These are phyloP conservation scores for Scomberomorus guttatus DNA, from an alignment of 2,797 vertebrate species.

Conservation along the genomic window DNA sequence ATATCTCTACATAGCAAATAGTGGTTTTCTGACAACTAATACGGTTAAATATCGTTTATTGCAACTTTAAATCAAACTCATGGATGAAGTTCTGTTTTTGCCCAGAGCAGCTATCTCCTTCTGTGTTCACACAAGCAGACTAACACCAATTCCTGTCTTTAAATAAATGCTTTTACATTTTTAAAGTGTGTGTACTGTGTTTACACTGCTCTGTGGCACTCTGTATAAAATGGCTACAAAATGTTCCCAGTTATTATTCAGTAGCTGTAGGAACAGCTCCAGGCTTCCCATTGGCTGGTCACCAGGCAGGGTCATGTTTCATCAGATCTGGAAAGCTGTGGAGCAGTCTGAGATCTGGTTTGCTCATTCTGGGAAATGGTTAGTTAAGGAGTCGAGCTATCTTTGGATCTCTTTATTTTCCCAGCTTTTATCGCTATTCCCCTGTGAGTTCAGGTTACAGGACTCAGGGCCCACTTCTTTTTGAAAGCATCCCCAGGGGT, in stretches of 20 bases:
- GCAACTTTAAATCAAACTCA: conserved; percentile 15
- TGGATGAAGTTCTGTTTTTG: not conserved
- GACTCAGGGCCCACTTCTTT: conserved; percentile 45
- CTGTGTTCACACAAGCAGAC: conserved; percentile 18
- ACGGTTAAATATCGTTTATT: too few species aligned
- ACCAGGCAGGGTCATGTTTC: conserved; percentile 29
- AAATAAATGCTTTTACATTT: conserved; percentile 63
- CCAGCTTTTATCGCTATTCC: conserved; percentile 68
- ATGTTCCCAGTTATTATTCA: conserved; percentile 25
- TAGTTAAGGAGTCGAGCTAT: conserved; percentile 45
- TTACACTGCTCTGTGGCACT: not conserved
- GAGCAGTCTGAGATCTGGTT: conserved; percentile 41
- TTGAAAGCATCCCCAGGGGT: conserved; percentile 44
- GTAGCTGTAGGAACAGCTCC: conserved; percentile 15
- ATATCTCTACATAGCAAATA: too few species aligned
- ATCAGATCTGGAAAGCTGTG: conserved; percentile 23
- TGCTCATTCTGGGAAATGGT: conserved; percentile 49
- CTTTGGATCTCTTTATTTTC: conserved; percentile 70
- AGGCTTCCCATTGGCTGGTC: conserved; percentile 12
- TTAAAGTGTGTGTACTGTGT: conserved; percentile 16
- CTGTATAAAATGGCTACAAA: not conserved
- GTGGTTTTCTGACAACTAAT: too few species aligned
- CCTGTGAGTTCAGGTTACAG: conserved; percentile 70
- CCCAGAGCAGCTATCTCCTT: conserved; percentile 21
- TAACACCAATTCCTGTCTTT: conserved; percentile 35